Evolutionary conservation across 2,888 invertebrate genomes (phyloP).

Genomic region (Leptopilina myrica): DNA sequence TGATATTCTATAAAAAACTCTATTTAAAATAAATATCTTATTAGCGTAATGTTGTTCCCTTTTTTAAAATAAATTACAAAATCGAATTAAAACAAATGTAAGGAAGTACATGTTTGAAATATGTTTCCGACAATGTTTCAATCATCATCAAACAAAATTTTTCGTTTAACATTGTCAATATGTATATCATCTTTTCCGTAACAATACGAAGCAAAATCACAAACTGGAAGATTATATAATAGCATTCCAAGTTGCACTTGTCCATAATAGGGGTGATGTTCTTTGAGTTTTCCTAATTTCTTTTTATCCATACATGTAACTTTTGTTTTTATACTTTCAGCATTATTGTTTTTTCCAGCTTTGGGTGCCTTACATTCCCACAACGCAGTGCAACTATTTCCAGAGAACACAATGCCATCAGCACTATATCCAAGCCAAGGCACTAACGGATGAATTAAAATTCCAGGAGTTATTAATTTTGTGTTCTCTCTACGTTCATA

Average conservation of each 20-base stretch:
- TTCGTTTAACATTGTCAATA: not conserved
- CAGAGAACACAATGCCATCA: not conserved
- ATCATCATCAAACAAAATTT: not conserved
- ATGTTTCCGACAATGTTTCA: not conserved
- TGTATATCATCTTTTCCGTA: not conserved
- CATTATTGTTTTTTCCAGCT: not conserved
- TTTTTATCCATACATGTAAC: not conserved
- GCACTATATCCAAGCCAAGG: not conserved
- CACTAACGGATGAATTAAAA: not conserved
- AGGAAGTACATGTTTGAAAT: not conserved
- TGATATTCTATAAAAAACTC: too few species aligned
- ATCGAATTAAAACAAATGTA: not conserved
- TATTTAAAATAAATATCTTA: not conserved
- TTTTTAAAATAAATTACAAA: too few species aligned
- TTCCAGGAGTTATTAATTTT: not conserved
- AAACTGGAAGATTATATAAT: not conserved
- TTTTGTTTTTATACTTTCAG: not conserved
- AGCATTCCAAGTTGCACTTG: not conserved
- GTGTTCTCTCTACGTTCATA: not conserved
- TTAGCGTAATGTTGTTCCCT: too few species aligned
- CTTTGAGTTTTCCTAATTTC: not conserved
- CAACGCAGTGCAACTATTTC: not conserved
- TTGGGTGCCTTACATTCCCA: not conserved
- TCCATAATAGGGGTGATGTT: slow-evolving; percentile 3
- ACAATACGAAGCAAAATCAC: not conserved